Evolutionary conservation across 1,140 invertebrate genomes (phyloP).

Genomic region (Ceratosolen fusciceps): DNA sequence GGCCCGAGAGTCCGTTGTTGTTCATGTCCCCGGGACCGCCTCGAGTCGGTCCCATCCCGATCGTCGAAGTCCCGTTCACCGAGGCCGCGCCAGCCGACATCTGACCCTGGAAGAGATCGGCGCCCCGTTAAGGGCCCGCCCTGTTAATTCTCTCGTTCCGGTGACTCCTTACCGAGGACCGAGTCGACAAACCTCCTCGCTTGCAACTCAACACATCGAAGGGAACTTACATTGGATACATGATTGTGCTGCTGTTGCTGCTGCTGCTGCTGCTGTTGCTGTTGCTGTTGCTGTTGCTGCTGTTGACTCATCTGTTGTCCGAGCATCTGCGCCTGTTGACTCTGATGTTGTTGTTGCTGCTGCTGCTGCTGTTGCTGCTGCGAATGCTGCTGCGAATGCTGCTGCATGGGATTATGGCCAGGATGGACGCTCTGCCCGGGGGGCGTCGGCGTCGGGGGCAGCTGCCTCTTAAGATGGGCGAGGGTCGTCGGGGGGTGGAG

Average conservation of each 20-base stretch:
- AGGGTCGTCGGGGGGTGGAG: conserved; percentile 86
- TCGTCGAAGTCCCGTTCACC: conserved; percentile 64
- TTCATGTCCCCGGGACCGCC: conserved; percentile 70
- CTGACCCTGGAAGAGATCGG: conserved; percentile 63
- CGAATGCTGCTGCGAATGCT: conserved; percentile 59
- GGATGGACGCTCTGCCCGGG: conserved; percentile 63
- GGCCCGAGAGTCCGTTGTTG: conserved; percentile 69
- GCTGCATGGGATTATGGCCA: conserved; percentile 65
- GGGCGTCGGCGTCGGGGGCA: conserved; percentile 72
- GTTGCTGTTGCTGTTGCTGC: conserved; percentile 58
- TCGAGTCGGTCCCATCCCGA: conserved; percentile 57
- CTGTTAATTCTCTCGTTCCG: background rate
- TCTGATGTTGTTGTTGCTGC: conserved; percentile 59
- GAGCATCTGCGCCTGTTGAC: conserved; percentile 61
- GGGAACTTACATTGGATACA: conserved; percentile 65
- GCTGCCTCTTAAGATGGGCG: conserved; percentile 89
- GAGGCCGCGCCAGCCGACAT: conserved; percentile 64
- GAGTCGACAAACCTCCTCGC: too few species aligned
- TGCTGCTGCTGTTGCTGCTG: conserved; percentile 62
- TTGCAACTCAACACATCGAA: too few species aligned
- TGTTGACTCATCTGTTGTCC: conserved; percentile 63
- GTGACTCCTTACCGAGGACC: background rate
- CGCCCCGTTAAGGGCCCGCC: background rate
- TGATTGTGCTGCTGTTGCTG: conserved; percentile 68
- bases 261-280: conserved; percentile 60